Evolutionary conservation across 2,888 invertebrate genomes (phyloP).

Genomic region (Drosophila helvetica): DNA sequence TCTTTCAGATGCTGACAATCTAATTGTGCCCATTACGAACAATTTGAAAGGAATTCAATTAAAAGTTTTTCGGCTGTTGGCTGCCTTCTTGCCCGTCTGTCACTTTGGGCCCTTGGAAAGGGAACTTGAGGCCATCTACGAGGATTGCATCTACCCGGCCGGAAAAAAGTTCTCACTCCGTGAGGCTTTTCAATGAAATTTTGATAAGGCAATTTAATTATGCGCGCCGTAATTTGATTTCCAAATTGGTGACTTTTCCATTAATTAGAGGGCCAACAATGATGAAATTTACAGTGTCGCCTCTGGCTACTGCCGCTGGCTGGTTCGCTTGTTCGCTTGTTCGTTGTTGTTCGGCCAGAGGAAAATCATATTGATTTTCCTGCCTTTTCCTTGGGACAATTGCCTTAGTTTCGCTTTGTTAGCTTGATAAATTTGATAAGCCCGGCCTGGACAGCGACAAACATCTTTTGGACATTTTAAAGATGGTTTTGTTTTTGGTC

Average conservation of each 20-base stretch:
- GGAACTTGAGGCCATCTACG: conserved; percentile 24
- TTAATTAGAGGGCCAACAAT: conserved; percentile 69
- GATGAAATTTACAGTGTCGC: conserved; percentile 54
- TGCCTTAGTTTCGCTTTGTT: conserved; percentile 8
- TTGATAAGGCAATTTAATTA: conserved; percentile 76
- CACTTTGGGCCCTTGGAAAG: conserved; percentile 6
- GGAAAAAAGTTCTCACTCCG: conserved; percentile 5
- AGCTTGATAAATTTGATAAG: background rate
- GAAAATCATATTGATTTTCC: conserved; percentile 31
- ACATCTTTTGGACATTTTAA: conserved; percentile 7
- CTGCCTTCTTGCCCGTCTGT: conserved; percentile 21
- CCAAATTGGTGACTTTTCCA: conserved; percentile 53
- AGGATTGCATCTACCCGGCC: conserved; percentile 22
- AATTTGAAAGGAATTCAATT: conserved; percentile 74
- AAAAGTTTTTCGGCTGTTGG: conserved; percentile 59
- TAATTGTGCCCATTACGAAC: conserved; percentile 64
- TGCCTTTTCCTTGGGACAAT: background rate
- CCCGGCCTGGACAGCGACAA: background rate
- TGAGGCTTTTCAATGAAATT: conserved; percentile 65
- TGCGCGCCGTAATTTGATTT: conserved; percentile 70
- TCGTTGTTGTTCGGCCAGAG: no score
- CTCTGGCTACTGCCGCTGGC: conserved; percentile 34
- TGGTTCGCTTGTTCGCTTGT: background rate
- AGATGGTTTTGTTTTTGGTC: background rate
- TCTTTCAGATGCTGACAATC: conserved; percentile 59